phyloP scores from a whole-genome alignment of 2,888 invertebrate genomes.

The Coecobrya sp. region DNA sequence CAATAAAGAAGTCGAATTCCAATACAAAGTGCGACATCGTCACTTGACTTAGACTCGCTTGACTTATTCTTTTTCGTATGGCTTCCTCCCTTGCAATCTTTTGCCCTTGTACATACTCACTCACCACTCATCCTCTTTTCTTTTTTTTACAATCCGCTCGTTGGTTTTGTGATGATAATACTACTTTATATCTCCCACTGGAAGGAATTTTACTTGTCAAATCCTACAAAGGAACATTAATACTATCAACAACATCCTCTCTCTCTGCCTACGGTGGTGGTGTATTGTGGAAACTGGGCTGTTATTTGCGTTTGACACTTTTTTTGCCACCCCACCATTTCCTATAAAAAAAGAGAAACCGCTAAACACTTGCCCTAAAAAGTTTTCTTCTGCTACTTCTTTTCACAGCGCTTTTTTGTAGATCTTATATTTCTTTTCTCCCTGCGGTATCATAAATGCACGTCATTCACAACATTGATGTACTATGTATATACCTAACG shows the following conservation, averaged over 20 bases:
- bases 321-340: conserved; percentile 13
- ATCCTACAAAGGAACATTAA: conserved; percentile 25
- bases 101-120: background rate
- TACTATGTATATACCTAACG: background rate
- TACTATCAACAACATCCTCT: conserved; percentile 38
- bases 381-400: conserved; percentile 4
- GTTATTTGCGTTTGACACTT: conserved; percentile 54
- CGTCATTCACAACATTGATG: conserved; percentile 58
- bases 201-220: conserved; percentile 72
- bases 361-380: conserved; percentile 14
- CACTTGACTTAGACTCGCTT: conserved; percentile 39
- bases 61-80: conserved; percentile 16
- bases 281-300: conserved; percentile 11
- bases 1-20: conserved; percentile 25
- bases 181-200: conserved; percentile 60
- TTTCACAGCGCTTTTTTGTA: background rate
- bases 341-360: conserved; percentile 8
- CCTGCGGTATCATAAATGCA: conserved; percentile 73
- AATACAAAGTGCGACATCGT: conserved; percentile 46
- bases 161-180: background rate
- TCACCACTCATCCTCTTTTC: conserved; percentile 17
- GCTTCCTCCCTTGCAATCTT: background rate
- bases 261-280: background rate
- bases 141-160: conserved; percentile 13
- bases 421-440: conserved; percentile 48